Conservation (phyloP, 1,140 invertebrate species). For the Drosophila lacteicornis region DNA sequence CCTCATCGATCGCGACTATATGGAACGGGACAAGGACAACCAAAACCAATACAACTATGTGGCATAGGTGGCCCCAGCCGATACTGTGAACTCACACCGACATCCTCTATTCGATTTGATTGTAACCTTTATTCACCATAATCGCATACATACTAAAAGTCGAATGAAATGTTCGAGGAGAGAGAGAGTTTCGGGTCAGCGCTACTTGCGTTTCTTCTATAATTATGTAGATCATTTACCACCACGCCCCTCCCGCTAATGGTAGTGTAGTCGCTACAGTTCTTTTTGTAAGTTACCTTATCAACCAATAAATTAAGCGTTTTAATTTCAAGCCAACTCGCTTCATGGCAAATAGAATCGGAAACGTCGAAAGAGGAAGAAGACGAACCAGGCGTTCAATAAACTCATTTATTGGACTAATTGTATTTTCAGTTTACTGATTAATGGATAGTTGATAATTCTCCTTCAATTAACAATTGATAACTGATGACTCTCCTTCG, state of each 20-base stretch:
- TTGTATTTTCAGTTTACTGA: constrained; percentile 50
- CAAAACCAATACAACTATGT: constrained; percentile 99
- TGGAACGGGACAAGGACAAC: constrained; percentile 99
- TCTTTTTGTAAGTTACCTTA: constrained; percentile 69
- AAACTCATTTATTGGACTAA: constrained; percentile 29
- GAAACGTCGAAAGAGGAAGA: background rate
- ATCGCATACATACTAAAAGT: constrained; percentile 25
- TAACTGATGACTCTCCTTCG: constrained; percentile 10
- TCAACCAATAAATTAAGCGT: constrained; percentile 66
- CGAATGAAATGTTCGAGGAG: constrained; percentile 39
- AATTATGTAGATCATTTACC: constrained; percentile 28
- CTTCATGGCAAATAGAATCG: constrained; percentile 1
- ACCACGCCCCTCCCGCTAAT: constrained; percentile 18
- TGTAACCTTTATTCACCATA: constrained; percentile 28
- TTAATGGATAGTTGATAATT: constrained; percentile 50
- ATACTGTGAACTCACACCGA: constrained; percentile 16
- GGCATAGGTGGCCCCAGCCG: constrained; percentile 87
- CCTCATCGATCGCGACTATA: constrained; percentile 98
- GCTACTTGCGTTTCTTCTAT: constrained; percentile 26
- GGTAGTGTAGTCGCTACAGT: constrained; percentile 46
- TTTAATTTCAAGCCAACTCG: constrained; percentile 51
- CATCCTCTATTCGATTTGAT: constrained; percentile 16
- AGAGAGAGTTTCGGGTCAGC: constrained; percentile 18
- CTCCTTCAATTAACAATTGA: constrained; percentile 24
- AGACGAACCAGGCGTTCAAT: constrained; percentile 18